Conservation (phyloP, 2,113 vertebrate genomes). For the Eonycteris spelaea region DNA sequence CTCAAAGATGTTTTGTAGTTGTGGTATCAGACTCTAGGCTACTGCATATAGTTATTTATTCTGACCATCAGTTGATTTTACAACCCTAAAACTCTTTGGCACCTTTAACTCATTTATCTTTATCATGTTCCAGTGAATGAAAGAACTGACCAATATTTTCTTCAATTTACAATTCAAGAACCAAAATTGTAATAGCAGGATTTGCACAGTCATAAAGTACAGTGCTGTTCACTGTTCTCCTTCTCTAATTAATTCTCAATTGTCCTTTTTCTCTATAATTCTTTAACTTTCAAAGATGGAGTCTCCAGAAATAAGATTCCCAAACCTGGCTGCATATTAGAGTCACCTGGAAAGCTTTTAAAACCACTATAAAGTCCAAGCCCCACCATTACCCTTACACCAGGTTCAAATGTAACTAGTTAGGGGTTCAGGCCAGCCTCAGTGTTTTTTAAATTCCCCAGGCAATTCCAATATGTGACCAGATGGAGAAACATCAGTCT, state of each 20-base stretch:
- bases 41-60: not conserved
- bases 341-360: not conserved
- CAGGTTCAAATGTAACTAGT: not conserved
- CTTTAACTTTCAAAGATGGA: not conserved
- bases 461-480: not conserved
- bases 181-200: not conserved
- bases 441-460: not conserved
- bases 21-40: not conserved
- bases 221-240: not conserved
- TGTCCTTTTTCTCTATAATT: not conserved
- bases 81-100: not conserved
- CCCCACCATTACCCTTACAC: not conserved
- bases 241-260: conserved; percentile 22
- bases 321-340: not conserved
- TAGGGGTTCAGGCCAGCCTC: not conserved
- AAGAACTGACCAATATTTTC: not conserved
- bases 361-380: not conserved
- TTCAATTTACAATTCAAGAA: not conserved
- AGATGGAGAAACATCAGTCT: not conserved
- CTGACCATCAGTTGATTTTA: not conserved
- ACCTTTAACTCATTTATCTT: not conserved
- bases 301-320: not conserved
- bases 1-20: not conserved
- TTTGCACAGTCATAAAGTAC: not conserved
- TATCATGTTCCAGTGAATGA: not conserved